These are phyloP conservation scores for Brachyalestes nurse DNA, from an alignment of 2,797 vertebrate genomes.

Conservation along the genomic window DNA sequence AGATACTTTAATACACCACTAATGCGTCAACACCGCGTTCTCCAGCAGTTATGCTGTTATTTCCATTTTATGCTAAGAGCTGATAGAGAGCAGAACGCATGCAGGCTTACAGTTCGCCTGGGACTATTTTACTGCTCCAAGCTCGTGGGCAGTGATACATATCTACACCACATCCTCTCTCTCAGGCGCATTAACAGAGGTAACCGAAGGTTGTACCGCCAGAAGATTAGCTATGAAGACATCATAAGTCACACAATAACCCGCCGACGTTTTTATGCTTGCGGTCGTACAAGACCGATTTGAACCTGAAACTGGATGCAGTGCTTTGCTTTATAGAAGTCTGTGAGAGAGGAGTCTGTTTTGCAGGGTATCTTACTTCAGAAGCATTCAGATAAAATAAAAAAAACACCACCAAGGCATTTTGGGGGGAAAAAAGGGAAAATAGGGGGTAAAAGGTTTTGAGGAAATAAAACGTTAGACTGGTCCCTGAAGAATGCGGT, in stretches of 20 bases:
- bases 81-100: neutral
- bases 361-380: neutral
- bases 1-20: neutral
- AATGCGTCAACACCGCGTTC: neutral
- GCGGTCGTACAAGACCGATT: neutral
- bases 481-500: neutral
- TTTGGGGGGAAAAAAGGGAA: neutral
- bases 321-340: neutral
- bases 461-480: neutral
- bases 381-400: neutral
- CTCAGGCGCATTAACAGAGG: neutral
- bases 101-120: conserved; percentile 3
- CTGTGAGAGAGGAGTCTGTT: neutral
- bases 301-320: neutral
- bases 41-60: neutral
- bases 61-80: neutral
- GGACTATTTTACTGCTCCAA: conserved; percentile 6
- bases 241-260: conserved; percentile 6
- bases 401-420: neutral
- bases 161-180: conserved; percentile 12
- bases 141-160: conserved; percentile 11
- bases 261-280: neutral
- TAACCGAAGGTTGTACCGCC: neutral
- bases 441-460: neutral
- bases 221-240: neutral